Base-by-base conservation (phyloP, 2,113 vertebrate genomes). In the Lophotis ruficrista region DNA sequence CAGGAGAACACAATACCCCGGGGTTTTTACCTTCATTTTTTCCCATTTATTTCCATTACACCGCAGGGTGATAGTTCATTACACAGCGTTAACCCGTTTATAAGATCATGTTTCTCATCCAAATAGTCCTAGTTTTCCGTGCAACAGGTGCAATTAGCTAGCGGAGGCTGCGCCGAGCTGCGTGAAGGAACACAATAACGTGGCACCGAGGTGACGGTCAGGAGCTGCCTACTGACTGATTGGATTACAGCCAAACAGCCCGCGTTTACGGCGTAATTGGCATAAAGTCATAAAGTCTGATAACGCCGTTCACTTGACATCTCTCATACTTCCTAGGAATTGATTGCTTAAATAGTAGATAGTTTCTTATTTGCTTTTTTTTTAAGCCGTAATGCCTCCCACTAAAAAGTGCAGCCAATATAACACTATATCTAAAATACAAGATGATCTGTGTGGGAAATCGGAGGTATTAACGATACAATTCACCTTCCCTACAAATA, bases 1-100 rank as follows among this genome's bases (percentile, higher is more conserved):
- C 48, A 76, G 78, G 69, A 82, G 83, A 89, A 78, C 61, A 5
- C 41, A 81, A 57, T 70, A 84, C 91, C 89, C 93, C 7, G 38
- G 82, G 93, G 88, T 95, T 80, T 35, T 92, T 30, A 41, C 95
- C 85, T 95, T 75, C 10, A 37, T 75, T 82, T 92, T 71, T 50
- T 18, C 88, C 50, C 84, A 21, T 92, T 96, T 94, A 93, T 96
- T 97, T 86, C 95, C 94, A 91, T 85, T 87, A 18, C 82, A 38
- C 90, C 48, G 72, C 91, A 96, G 96, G 96, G 21, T 92, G 92
- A 87, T 78, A 93, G 97, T 87, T 97, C 95, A 95, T 96, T 96
- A 88, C 93, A 28, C 84, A 97, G 95, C 91, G 94, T 97, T 95
- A 96, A 94, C 90, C 87, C 91, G 90, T 66, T 96, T 89, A 91